These are phyloP conservation scores for Melieria crassipennis DNA, from an alignment of 2,888 invertebrate species.

Conservation along the genomic window DNA sequence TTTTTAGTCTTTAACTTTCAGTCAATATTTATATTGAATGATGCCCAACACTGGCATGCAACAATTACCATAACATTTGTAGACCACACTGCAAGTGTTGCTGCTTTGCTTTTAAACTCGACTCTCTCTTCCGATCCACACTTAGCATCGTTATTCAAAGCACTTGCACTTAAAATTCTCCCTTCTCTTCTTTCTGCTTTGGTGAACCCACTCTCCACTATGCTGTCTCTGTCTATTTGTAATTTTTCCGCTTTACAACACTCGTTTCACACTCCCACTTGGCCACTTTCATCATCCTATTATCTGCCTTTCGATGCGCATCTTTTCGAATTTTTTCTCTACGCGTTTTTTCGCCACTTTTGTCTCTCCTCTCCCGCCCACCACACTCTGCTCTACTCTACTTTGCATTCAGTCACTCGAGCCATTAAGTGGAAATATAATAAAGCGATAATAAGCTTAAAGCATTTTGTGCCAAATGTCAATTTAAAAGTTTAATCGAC, in stretches of 20 bases:
- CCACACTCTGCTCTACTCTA: neutral
- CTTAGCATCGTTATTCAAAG: too few species aligned
- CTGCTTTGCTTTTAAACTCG: neutral
- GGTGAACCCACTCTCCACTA: neutral
- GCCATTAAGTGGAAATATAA: conserved; percentile 9
- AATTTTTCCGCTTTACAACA: neutral
- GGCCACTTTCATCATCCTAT: neutral
- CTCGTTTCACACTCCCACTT: neutral
- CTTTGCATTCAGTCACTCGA: neutral
- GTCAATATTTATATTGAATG: too few species aligned
- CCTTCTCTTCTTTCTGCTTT: neutral
- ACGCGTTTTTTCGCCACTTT: neutral
- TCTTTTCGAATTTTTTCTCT: neutral
- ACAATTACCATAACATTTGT: too few species aligned
- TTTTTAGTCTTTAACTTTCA: too few species aligned
- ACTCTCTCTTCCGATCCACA: neutral
- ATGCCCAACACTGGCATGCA: too few species aligned
- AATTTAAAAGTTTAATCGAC: conserved; percentile 24
- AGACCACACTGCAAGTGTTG: neutral
- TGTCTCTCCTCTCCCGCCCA: neutral
- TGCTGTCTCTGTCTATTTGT: too few species aligned
- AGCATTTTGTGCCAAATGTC: conserved; percentile 17
- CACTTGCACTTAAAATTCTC: neutral
- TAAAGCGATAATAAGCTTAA: conserved; percentile 19
- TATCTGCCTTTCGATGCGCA: neutral